Conservation (phyloP, 2,113 vertebrate genomes). For the Okapia johnstoni region DNA sequence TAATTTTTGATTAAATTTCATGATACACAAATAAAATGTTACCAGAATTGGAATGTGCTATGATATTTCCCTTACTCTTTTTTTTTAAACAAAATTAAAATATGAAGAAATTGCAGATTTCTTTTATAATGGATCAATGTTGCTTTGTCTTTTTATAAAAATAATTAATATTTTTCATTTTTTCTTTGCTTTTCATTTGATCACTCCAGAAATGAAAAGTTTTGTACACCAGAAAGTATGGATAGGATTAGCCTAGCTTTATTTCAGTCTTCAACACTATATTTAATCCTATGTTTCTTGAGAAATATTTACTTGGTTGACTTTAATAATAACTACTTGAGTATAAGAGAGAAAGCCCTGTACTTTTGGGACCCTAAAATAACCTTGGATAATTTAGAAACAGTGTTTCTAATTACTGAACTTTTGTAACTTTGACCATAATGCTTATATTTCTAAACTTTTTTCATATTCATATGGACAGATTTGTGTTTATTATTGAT, state of each 20-base stretch:
- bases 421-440: background rate
- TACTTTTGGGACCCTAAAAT: background rate
- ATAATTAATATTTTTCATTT: background rate
- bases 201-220: background rate
- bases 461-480: background rate
- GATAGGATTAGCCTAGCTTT: background rate
- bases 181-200: background rate
- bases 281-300: background rate
- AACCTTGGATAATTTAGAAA: background rate
- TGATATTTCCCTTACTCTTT: background rate
- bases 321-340: background rate
- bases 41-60: background rate
- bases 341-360: background rate
- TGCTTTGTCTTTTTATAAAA: background rate
- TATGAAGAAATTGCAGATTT: background rate
- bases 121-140: background rate
- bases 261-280: background rate
- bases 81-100: background rate
- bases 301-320: background rate
- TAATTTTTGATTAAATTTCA: slow-evolving; percentile 5
- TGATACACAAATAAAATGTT: background rate
- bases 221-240: background rate
- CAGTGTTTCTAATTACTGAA: slow-evolving; percentile 2
- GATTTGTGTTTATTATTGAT: background rate
- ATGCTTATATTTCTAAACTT: background rate